Base-by-base conservation (phyloP, 2,113 vertebrate species). In the human (Homo sapiens) region DNA sequence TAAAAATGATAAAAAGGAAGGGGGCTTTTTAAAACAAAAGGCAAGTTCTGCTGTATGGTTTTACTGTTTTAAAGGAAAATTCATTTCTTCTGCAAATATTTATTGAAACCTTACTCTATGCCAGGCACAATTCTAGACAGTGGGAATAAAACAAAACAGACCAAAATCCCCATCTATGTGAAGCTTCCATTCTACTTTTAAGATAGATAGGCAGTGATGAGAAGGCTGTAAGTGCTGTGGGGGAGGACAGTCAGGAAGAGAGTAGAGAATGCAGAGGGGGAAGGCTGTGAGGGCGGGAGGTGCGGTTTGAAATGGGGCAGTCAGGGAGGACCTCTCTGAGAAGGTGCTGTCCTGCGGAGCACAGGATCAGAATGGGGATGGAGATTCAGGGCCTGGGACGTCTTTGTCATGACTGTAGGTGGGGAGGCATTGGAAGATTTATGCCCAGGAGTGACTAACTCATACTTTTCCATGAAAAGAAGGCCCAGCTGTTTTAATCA, bases 1-100 rank as follows among this genome's bases (percentile, higher is more conserved):
- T 48, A 80, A 64, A 95, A 57, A 27, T 83, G 43, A 18, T 70
- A 61, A 90, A 87, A n/a, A 83, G 55, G 32, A 66, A 94, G 57
- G 13, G 32, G 5, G 4, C 25, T 32, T 70, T 92, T 94, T n/a
- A 22, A 82, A 92, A 59, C 17, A 89, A 92, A 94, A 95, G 38
- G 14, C 14, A 92, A 8, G n/a, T 75, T 93, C 32, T 87, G 43
- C 68, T 89, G 1, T 90, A 27, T 72, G 27, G 2, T 68, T 96
- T 73, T 78, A 20, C 30, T 43, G 38, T 64, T 89, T 96, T 94
- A 82, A 90, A 97, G 64, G 78, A 88, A 88, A 61, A 45, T 52
- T 82, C 8, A 43, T 85, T 92, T 79, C 50, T n/a, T 84, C n/a
- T 76, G 10, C 59, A 92, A 61, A 5, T 75, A 12, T 76, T 80